A percentile compares a stretch with the other conserved stretches of the same genome.
Conservation (phyloP, 2,797 vertebrate genomes). For the Orientallactaga sibirica region DNA sequence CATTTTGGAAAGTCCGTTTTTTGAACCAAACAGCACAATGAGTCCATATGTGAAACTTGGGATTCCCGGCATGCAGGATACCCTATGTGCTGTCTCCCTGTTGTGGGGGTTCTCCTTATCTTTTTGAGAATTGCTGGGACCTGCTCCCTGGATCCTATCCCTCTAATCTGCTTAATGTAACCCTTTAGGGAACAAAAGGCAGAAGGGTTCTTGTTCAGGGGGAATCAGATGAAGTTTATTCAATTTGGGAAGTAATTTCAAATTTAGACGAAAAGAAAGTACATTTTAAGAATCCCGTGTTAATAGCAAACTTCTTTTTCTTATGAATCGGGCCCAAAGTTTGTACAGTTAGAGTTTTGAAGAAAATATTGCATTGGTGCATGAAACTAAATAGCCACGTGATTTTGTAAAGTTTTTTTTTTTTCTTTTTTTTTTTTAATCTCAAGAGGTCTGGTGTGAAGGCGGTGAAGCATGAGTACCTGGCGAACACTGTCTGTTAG, state of each 20-base stretch:
- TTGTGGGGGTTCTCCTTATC: background rate
- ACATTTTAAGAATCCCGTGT: conserved; percentile 87
- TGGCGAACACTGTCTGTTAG: conserved; percentile 86
- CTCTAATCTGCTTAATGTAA: background rate
- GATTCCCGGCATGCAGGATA: background rate
- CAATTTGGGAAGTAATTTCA: conserved; percentile 59
- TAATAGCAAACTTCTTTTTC: conserved; percentile 90
- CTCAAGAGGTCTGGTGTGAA: conserved; percentile 89
- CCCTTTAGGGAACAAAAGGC: conserved; percentile 67
- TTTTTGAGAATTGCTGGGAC: conserved; percentile 10
- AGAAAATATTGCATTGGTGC: conserved; percentile 89
- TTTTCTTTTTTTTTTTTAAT: conserved; percentile 83
- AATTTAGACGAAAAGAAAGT: conserved; percentile 77
- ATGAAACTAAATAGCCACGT: conserved; percentile 90
- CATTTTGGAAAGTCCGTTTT: conserved; percentile 57
- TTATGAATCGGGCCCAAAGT: conserved; percentile 92
- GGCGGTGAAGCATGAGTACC: conserved; percentile 88
- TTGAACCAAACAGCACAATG: conserved; percentile 14
- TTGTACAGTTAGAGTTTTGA: conserved; percentile 90
- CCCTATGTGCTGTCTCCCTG: background rate
- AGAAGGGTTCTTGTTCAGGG: conserved; percentile 44
- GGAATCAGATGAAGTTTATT: background rate
- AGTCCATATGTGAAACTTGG: background rate
- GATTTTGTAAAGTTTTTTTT: conserved; percentile 83
- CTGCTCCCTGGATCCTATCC: background rate